Evolutionary conservation across 2,888 invertebrate species (phyloP).

Genomic region (Tineola bisselliella): DNA sequence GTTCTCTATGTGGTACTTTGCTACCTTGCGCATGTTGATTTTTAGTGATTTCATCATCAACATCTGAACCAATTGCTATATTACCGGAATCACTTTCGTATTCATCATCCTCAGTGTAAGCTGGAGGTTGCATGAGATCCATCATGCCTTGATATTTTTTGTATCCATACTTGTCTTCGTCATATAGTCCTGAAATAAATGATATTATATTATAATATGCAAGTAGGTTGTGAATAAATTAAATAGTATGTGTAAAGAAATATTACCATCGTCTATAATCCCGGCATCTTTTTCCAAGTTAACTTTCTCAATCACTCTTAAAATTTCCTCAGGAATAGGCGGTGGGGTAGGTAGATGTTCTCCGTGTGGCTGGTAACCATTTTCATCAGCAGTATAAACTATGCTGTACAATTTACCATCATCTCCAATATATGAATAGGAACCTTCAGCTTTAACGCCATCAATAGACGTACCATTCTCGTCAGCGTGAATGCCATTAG

Average conservation of each 20-base stretch:
- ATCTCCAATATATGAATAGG: constrained; percentile 49
- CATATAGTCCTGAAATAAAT: constrained; percentile 39
- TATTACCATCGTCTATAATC: constrained; percentile 43
- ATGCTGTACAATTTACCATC: constrained; percentile 47
- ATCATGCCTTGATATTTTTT: constrained; percentile 29
- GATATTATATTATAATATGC: not conserved
- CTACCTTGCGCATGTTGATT: not conserved
- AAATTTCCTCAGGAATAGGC: constrained; percentile 46
- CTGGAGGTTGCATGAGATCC: constrained; percentile 5
- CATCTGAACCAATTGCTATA: not conserved
- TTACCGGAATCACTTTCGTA: not conserved
- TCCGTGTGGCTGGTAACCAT: constrained; percentile 45
- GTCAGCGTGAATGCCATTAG: constrained; percentile 49
- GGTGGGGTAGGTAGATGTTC: constrained; percentile 54
- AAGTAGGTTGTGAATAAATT: too few species aligned
- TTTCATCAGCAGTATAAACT: constrained; percentile 49
- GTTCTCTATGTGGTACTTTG: not conserved
- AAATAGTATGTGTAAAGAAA: not conserved
- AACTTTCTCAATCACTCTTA: constrained; percentile 42
- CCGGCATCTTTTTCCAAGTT: constrained; percentile 35
- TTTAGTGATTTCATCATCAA: not conserved
- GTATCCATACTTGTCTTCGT: constrained; percentile 46
- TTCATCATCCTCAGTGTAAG: not conserved
- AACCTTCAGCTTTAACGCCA: constrained; percentile 44
- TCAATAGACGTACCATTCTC: constrained; percentile 40